Percentiles rank a stretch among this genome's conserved stretches.
Conservation (phyloP, 2,888 invertebrate genomes). For the Hirtodrosophila cameraria region DNA sequence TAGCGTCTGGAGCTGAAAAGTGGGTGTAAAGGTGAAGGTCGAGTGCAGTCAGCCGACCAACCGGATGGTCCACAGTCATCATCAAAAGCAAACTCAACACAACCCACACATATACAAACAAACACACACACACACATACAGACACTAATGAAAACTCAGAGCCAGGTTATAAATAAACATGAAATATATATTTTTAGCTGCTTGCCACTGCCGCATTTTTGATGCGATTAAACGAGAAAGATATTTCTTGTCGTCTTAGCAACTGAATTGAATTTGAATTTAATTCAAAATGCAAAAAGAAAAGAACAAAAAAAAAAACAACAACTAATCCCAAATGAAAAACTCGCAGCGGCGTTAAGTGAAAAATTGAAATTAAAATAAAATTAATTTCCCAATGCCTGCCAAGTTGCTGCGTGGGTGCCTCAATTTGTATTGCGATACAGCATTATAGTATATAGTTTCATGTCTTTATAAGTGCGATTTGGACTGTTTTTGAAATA, state of each 20-base stretch:
- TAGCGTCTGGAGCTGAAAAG: slow-evolving; percentile 32
- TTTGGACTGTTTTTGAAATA: slow-evolving; percentile 14
- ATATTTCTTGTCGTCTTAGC: slow-evolving; percentile 67
- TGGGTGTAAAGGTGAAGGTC: slow-evolving; percentile 68
- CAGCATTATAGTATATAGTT: slow-evolving; percentile 6
- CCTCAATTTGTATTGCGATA: neutral
- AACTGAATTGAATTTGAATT: slow-evolving; percentile 50
- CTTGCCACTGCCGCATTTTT: slow-evolving; percentile 54
- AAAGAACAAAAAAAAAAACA: too few species aligned
- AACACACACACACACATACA: neutral
- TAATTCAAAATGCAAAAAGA: too few species aligned
- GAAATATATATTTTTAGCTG: slow-evolving; percentile 37
- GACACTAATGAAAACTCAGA: neutral
- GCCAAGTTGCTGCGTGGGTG: slow-evolving; percentile 30
- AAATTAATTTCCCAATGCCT: slow-evolving; percentile 38
- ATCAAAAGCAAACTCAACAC: slow-evolving; percentile 35
- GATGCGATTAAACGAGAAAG: slow-evolving; percentile 58
- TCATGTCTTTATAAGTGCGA: neutral
- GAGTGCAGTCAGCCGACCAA: slow-evolving; percentile 24
- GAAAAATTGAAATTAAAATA: slow-evolving; percentile 52
- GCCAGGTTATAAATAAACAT: slow-evolving; percentile 45
- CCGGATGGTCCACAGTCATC: slow-evolving; percentile 14
- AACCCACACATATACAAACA: neutral
- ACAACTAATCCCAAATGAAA: too few species aligned
- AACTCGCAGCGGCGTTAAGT: slow-evolving; percentile 11